Base-by-base conservation (phyloP, 2,113 vertebrate genomes). In the Atlantisia rogersi region DNA sequence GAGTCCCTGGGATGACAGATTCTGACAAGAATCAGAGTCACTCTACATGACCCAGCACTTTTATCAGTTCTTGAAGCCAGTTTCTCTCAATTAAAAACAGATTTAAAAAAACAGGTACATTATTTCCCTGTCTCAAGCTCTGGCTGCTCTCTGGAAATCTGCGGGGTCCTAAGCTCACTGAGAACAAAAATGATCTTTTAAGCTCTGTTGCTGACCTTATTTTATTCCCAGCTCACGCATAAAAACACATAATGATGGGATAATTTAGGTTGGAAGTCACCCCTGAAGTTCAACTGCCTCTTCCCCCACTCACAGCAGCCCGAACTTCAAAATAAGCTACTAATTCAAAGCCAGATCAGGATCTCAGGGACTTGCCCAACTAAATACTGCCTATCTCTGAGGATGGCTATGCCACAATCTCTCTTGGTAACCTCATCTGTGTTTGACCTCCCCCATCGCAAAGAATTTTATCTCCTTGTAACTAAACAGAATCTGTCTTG, bases 331-430 rank as follows among this genome's bases (percentile, higher is more conserved):
- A 96, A 85, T 44, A 12, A 62, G 29, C 35, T 63, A 28, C 70
- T 90, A 88, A 88, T 76, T 88, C 75, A 76, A 92, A 95, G 82
- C 60, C 91, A 67, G 75, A 67, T 71, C 62, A 90, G 39, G 42
- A 71, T 90, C 52, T 71, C 62, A 75, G 37, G 28, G 70, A 62
- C 58, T 92, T 71, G 79, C 42, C 65, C 6, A 8, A 40, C 46
- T 8, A 67, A 44, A 5, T 40, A 86, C 60, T 82, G 28, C 11
- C 0, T 22, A 35, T 64, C 39, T 50, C 48, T 28, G 71, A 10
- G 0, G 2, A 76, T 0, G 10, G 12, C 64, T 53, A 80, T 52
- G 17, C 35, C 20, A 56, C 29, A 86, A 8, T 22, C 69, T 40
- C 20, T 39, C 56, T 63, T 19, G 10, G 25, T 40, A 82, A 74